Percentiles rank a stretch among this genome's conserved stretches.
phyloP scores from a whole-genome alignment of 2,888 invertebrate species.

The Teleogryllus oceanicus region DNA sequence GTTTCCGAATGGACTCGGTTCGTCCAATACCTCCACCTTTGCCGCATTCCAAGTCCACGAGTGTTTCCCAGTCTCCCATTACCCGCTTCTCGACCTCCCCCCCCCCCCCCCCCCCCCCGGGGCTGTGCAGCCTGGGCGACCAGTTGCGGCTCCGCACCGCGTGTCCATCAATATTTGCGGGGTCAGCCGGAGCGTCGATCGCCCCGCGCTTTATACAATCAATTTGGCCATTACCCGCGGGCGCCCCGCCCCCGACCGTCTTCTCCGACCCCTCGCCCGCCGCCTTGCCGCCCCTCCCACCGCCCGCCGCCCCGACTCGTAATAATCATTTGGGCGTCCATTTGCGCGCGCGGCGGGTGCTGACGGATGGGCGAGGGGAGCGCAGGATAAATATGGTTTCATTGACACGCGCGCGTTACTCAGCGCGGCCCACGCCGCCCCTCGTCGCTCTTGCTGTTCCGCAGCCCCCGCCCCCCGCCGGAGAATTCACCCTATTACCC shows the following conservation, averaged over 20 bases:
- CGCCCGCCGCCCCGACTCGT: conserved; percentile 19
- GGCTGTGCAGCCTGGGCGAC: conserved; percentile 32
- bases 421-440: neutral
- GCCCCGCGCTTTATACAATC: conserved; percentile 36
- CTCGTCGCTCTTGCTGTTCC: neutral
- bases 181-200: neutral
- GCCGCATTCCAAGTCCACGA: too few relatives aligned
- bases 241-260: neutral
- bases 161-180: conserved; percentile 11
- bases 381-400: conserved; percentile 18
- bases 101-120: conserved; percentile 28
- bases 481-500: neutral
- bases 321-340: conserved; percentile 35
- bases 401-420: conserved; percentile 18
- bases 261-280: conserved; percentile 12
- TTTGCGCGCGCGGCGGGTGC: conserved; percentile 21
- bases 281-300: conserved; percentile 12
- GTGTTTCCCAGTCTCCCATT: neutral
- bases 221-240: conserved; percentile 34
- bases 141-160: neutral
- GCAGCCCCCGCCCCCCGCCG: neutral
- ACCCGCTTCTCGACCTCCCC: neutral
- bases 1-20: too few relatives aligned
- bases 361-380: neutral
- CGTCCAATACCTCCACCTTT: too few relatives aligned